Base-by-base conservation (phyloP, 2,113 vertebrate species). In the Tiliqua scincoides region DNA sequence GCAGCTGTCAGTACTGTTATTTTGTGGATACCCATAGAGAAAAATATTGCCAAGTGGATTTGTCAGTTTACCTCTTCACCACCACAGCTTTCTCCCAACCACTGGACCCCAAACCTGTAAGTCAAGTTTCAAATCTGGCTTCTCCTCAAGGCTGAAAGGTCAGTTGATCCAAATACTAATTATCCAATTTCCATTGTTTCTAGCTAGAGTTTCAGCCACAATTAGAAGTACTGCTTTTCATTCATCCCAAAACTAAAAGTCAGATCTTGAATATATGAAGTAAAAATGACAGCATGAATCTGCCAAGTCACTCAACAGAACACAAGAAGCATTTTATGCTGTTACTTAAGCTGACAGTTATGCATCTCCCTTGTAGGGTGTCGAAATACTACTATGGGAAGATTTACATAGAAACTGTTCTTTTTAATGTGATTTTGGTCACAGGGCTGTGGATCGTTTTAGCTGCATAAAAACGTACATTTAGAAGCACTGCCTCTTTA, bases 351-450 rank as follows among this genome's bases (percentile, higher is more conserved):
- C 79, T 91, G 90, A 82, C 86, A 87, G 82, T 86, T 84, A 20
- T 20, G 78, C 57, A 80, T 67, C 74, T 89, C 78, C 32, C 75
- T 0, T 18, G 73, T 73, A 79, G 88, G 72, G 88, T 89, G 87
- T 79, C 77, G 91, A 90, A 89, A 88, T 88, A 83, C 70, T 80
- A 84, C 77, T 79, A 85, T 63, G 61, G 84, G 85, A 87, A 91
- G 77, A 89, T 89, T 94, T 94, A 91, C 92, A 92, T 82, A 89
- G 89, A 89, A 93, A 90, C 20, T 54, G 91, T 91, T 93, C 87
- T 87, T 20, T 89, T 92, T 94, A 94, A 95, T 91, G 82, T 89
- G 89, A 94, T 95, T 93, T 92, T 87, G 86, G 90, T 93, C 94
- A 93, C 93, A 91, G 72, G 85, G 52, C 85, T 52, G 63, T 23